Percentiles rank a stretch among this genome's conserved stretches.
Conservation (phyloP, 2,797 vertebrate species). For the Labeo calbasu region DNA sequence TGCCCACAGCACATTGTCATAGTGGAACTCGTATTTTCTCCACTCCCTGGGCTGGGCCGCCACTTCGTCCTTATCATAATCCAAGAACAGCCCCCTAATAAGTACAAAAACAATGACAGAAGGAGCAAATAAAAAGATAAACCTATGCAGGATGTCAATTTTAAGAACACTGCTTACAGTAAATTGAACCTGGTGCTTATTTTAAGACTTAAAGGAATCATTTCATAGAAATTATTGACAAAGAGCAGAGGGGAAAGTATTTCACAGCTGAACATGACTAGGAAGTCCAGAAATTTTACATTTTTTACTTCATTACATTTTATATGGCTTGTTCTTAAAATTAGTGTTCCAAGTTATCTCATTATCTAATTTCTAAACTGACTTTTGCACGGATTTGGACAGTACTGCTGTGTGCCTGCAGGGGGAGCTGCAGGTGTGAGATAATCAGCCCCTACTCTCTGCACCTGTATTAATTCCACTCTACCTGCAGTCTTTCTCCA, state of each 20-base stretch:
- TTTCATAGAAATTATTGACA: not conserved
- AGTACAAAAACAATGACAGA: slow-evolving; percentile 31
- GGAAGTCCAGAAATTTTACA: not conserved
- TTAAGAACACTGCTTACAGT: slow-evolving; percentile 1
- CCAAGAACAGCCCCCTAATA: slow-evolving; percentile 91
- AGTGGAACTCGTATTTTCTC: slow-evolving; percentile 97
- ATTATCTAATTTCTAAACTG: not conserved
- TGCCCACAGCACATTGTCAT: slow-evolving; percentile 97
- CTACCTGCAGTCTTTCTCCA: slow-evolving; percentile 95
- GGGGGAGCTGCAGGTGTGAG: slow-evolving; percentile 11
- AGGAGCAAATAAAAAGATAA: not conserved
- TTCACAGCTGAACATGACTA: not conserved
- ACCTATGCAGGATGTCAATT: not conserved
- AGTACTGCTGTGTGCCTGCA: slow-evolving; percentile 30
- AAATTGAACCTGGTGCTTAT: not conserved
- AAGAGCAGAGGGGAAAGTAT: not conserved
- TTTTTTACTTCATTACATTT: not conserved
- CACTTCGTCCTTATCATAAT: slow-evolving; percentile 91
- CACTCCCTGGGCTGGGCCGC: slow-evolving; percentile 89
- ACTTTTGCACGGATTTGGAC: not conserved
- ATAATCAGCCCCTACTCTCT: not conserved
- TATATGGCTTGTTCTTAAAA: not conserved
- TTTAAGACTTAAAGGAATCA: not conserved
- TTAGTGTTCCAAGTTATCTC: not conserved
- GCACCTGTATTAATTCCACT: slow-evolving; percentile 2